Base-by-base conservation (phyloP, 2,113 vertebrate genomes). In the Irena cyanogastra region DNA sequence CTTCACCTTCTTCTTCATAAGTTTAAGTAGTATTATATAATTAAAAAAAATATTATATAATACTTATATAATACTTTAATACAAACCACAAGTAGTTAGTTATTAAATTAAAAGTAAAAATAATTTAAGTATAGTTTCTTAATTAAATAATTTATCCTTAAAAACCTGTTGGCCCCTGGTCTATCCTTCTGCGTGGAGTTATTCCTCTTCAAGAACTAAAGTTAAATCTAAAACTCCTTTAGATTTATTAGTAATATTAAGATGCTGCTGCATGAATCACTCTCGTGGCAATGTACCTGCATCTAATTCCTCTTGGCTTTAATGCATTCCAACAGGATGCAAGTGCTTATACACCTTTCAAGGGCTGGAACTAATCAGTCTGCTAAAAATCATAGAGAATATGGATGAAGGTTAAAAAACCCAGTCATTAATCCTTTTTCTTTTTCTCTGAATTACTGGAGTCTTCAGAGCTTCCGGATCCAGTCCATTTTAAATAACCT, bases 101-200 rank as follows among this genome's bases (percentile, higher is more conserved):
- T 30, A 30, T 52, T 52, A 52, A 30, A 52, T 52, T 28, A 28
- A 30, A 52, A 28, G 50, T 17, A 52, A 52, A 52, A 52, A 30
- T 16, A 27, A 30, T 53, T 30, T 30, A 7, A 19, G 28, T 18
- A 53, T 30, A 3, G 30, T 56, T 33, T 56, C 31, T 56, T 22
- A 56, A 56, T 15, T 22, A 23, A 56, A 14, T 22, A 56, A 56
- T 56, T 9, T n/a, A n/a, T n/a, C 21, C 20, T 56, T 56, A 15
- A 56, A 56, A 56, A 16, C 3, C 9, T 33, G 19, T 27, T 54
- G 19, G 8, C 2, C 17, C 7, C 33, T 45, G 13, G 3, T 18
- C 13, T 20, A 8, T 75, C 39, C 30, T 66, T 35, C 42, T 71
- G 3, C 0, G 0, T 47, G 23, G 30, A 66, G 7, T 33, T 60